Percentiles rank a stretch among this genome's conserved stretches.
These are phyloP conservation scores for Callithrix jacchus DNA, from an alignment of 2,113 vertebrate genomes.

Conservation along the genomic window DNA sequence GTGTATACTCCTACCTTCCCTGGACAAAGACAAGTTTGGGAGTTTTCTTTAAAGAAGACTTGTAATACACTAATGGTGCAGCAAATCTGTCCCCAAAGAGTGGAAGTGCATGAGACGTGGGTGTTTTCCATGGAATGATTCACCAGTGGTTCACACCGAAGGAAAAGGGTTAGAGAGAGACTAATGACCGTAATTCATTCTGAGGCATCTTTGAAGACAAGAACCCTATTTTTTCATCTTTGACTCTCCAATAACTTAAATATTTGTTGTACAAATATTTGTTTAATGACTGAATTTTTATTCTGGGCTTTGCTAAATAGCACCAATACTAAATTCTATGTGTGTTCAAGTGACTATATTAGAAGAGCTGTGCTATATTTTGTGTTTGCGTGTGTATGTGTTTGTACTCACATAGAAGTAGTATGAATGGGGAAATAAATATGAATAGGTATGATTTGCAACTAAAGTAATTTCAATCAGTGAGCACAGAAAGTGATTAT, in stretches of 20 bases:
- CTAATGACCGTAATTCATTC: slow-evolving; percentile 24
- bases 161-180: not conserved
- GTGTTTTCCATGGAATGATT: slow-evolving; percentile 43
- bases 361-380: not conserved
- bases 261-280: slow-evolving; percentile 59
- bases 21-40: slow-evolving; percentile 10
- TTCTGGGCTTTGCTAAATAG: slow-evolving; percentile 26
- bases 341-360: not conserved
- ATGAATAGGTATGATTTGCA: not conserved
- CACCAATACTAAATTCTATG: not conserved
- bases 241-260: slow-evolving; percentile 48
- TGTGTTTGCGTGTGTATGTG: not conserved
- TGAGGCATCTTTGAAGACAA: slow-evolving; percentile 35
- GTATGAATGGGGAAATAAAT: not conserved
- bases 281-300: slow-evolving; percentile 47
- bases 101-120: slow-evolving; percentile 24
- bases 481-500: slow-evolving; percentile 24
- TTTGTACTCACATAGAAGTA: not conserved
- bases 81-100: not conserved
- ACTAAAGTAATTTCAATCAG: not conserved
- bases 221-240: not conserved
- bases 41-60: slow-evolving; percentile 23
- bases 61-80: not conserved
- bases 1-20: not conserved
- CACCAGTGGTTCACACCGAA: not conserved